A percentile compares a stretch with the other conserved stretches of the same genome.
These are phyloP conservation scores for Isotomurus palustris DNA, from an alignment of 2,888 invertebrate genomes.

Conservation along the genomic window DNA sequence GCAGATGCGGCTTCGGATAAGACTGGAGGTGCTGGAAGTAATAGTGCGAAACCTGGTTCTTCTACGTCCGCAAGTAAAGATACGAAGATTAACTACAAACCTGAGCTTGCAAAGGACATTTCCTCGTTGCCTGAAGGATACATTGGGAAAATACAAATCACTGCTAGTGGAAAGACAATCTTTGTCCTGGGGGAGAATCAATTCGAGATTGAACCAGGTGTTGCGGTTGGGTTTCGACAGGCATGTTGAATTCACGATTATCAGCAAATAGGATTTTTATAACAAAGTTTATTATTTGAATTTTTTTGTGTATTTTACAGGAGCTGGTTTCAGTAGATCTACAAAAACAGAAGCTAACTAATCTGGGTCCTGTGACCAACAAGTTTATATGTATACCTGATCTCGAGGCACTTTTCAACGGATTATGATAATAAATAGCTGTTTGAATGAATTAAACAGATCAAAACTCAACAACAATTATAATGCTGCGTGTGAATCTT, in stretches of 20 bases:
- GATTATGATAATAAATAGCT: background rate
- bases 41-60: background rate
- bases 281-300: background rate
- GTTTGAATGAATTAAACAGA: too few relatives aligned
- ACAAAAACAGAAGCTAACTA: background rate
- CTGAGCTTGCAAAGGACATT: background rate
- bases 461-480: too few relatives aligned
- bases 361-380: background rate
- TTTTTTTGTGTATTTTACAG: background rate
- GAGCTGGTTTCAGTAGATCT: constrained; percentile 2
- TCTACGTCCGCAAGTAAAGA: background rate
- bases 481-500: too few relatives aligned
- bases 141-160: constrained; percentile 9
- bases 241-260: background rate
- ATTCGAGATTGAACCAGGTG: constrained; percentile 4
- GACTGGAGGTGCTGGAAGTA: background rate
- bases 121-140: background rate
- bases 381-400: constrained; percentile 7
- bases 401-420: constrained; percentile 1
- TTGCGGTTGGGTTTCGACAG: constrained; percentile 7
- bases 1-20: background rate
- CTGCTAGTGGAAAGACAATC: background rate
- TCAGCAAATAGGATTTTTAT: background rate
- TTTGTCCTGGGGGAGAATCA: constrained; percentile 1
- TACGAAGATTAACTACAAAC: background rate